A percentile compares a stretch with the other conserved stretches of the same genome.
Evolutionary conservation across 2,888 invertebrate genomes (phyloP).

Genomic region (Leptarthrus brevirostris): DNA sequence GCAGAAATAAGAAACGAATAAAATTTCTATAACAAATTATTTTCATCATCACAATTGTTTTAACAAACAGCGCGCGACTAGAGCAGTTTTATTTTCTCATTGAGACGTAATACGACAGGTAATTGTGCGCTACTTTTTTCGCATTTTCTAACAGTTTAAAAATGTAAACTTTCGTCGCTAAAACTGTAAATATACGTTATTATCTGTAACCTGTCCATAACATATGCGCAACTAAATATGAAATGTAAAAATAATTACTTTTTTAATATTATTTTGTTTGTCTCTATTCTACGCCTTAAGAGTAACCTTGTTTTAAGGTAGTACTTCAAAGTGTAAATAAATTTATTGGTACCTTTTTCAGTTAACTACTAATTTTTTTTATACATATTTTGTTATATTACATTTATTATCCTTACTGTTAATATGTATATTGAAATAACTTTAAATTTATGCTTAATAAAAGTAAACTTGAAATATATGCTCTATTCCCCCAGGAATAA

Average conservation of each 20-base stretch:
- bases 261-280: conserved; percentile 6
- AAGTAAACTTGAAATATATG: conserved; percentile 23
- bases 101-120: background rate
- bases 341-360: conserved; percentile 40
- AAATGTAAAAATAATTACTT: background rate
- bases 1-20: background rate
- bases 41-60: background rate
- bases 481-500: conserved; percentile 25
- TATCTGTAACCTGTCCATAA: background rate
- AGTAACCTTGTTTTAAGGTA: background rate
- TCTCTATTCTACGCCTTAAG: conserved; percentile 20
- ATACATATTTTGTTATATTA: conserved; percentile 32
- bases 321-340: conserved; percentile 44
- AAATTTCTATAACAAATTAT: background rate
- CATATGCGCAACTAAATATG: conserved; percentile 15
- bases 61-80: background rate
- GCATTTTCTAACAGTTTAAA: conserved; percentile 4
- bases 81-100: background rate
- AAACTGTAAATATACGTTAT: background rate
- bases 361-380: conserved; percentile 30
- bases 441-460: conserved; percentile 31
- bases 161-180: conserved; percentile 9
- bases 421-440: conserved; percentile 34
- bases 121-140: conserved; percentile 17
- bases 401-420: conserved; percentile 14